Base-by-base conservation (phyloP, 1,140 invertebrate genomes). In the Pachyrhynchus sulphureomaculatus region DNA sequence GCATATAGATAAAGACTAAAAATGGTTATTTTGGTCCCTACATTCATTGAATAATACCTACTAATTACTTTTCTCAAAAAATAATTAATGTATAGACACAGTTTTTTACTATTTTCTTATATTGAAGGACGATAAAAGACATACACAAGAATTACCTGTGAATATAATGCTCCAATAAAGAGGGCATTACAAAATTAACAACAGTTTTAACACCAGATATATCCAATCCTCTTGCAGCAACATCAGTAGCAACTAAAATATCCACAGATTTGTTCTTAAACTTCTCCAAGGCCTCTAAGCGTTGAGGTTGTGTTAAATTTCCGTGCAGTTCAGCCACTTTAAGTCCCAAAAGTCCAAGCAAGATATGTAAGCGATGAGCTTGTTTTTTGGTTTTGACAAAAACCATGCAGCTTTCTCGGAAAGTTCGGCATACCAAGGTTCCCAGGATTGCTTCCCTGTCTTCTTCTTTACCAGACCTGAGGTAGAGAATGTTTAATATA, bases 351-450 rank as follows among this genome's bases (percentile, higher is more conserved):
- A 99, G 79, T 1, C 95, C 93, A 1, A 99, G 78, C 0, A 98
- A 73, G 60, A 99, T 90, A 71, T 96, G 92, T 37, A 99, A 78
- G 24, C 93, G 78, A 77, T 98, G 95, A 15, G 95, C 95, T 75
- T 95, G 88, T 67, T 88, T 90, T 78, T 99, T 98, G 0, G 96
- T 99, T 76, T 92, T 92, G 12, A 98, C 92, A 81, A 99, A 99
- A 18, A 99, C 85, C 77, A 99, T 97, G 29, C 87, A 86, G 64
- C 93, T 88, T 73, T 95, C 89, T 34, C 89, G 84, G 75, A 99
- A 99, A n/a, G 91, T 96, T 64, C 96, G 82, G 66, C 91, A 93
- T 47, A 99, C 87, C 18, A 99, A 78, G 26, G 95, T 92, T 63
- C 91, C 88, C 44, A 98, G 78, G 42, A 98, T 86, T 0, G 95